phyloP scores from a whole-genome alignment of 2,797 vertebrate species.

The Rachycentron canadum region DNA sequence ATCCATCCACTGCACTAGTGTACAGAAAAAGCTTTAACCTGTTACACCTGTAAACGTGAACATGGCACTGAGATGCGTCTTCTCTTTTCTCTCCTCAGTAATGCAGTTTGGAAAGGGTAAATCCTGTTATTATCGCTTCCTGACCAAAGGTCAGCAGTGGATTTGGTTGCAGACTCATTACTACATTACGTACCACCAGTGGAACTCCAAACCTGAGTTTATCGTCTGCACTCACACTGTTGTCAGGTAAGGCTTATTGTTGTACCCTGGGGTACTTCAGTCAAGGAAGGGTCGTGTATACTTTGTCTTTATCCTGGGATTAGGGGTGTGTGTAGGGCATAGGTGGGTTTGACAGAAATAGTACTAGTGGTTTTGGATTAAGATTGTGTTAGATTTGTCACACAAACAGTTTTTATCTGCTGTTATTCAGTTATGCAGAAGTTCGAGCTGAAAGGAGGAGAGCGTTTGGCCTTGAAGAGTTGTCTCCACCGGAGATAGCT shows the following conservation, averaged over 20 bases:
- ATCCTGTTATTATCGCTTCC: constrained; percentile 93
- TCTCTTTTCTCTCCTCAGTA: constrained; percentile 76
- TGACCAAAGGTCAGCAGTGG: constrained; percentile 94
- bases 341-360: background rate
- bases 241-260: constrained; percentile 82
- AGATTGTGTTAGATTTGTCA: background rate
- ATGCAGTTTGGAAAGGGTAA: constrained; percentile 95
- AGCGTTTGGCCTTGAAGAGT: constrained; percentile 86
- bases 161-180: constrained; percentile 93
- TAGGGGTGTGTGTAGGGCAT: background rate
- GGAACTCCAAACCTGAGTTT: constrained; percentile 95
- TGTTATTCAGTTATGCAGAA: constrained; percentile 85
- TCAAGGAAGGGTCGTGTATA: background rate
- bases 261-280: background rate
- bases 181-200: constrained; percentile 94
- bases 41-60: constrained; percentile 8
- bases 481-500: constrained; percentile 80
- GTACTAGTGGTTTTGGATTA: background rate
- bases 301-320: background rate
- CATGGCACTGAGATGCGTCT: background rate
- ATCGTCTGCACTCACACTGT: constrained; percentile 92
- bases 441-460: constrained; percentile 86
- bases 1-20: constrained; percentile 13
- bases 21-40: background rate
- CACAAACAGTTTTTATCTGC: constrained; percentile 6